Conservation (phyloP, 1,140 invertebrate genomes). For the Melipona quadrifasciata region DNA sequence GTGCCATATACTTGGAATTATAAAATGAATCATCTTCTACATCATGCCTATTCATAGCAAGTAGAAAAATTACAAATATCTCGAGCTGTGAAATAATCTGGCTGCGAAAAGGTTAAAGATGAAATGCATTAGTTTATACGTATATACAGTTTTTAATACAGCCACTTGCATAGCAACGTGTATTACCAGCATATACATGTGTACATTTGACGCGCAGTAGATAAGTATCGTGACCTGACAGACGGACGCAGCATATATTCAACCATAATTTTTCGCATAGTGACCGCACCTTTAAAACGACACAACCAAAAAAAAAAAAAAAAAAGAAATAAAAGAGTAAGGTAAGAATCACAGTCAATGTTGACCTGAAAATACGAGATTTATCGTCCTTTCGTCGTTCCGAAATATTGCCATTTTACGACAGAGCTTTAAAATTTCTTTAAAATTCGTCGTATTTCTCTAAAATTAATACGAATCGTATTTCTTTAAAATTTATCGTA, state of each 20-base stretch:
- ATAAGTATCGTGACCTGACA: not conserved
- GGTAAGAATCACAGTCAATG: not conserved
- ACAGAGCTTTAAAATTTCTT: slow-evolving; percentile 6
- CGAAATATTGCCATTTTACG: not conserved
- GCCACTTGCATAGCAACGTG: not conserved
- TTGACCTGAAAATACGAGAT: slow-evolving; percentile 2
- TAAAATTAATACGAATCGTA: not conserved
- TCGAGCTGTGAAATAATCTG: not conserved
- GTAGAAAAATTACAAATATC: not conserved
- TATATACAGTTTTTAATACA: not conserved
- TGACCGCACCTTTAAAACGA: not conserved
- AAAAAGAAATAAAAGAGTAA: not conserved
- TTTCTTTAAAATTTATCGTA: slow-evolving; percentile 11
- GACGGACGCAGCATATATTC: not conserved
- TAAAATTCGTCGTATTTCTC: slow-evolving; percentile 14
- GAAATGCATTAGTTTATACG: not conserved
- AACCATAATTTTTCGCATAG: not conserved
- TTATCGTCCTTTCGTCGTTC: not conserved
- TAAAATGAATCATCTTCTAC: too few relatives aligned
- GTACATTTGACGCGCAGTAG: not conserved
- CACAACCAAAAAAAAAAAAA: too few relatives aligned
- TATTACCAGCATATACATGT: not conserved
- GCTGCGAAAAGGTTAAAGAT: not conserved
- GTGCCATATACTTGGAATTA: too few relatives aligned
- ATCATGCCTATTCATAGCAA: not conserved